Evolutionary conservation across 2,113 vertebrate genomes (phyloP), one percentile per base, ranked within the genome.

Genomic region (Dromas ardeola): DNA sequence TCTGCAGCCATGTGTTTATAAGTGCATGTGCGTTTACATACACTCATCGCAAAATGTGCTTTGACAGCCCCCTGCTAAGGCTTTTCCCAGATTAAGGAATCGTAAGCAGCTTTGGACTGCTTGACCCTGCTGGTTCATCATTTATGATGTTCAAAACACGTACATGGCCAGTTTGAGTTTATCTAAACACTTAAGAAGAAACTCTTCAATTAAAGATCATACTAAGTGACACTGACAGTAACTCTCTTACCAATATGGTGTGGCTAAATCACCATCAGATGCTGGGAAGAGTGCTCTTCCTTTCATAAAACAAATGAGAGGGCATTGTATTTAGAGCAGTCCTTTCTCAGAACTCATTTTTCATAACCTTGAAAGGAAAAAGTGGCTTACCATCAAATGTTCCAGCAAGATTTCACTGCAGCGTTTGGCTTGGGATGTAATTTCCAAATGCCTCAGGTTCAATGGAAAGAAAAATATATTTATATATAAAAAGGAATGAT

Each of bases 111-210:
- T 94, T 94, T 94, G 72, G 74, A 49, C 65, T 61, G 83, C 55
- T 95, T 82, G 76, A 77, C 81, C 62, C 43, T 71, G 52, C 80
- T 79, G 38, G 69, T 88, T 77, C 38, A 94, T 85, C 63, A 76
- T 67, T 93, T 88, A 86, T 83, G 85, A 83, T 82, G 61, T 79
- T 95, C 63, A 90, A 95, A 97, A 71, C 32, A 93, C 0, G 2
- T 50, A 81, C 74, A 80, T 52, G 95, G 90, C 56, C 59, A 63
- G 79, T 83, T 93, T 95, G 73, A 97, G 56, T 97, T 96, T 66
- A 92, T 84, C 47, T 88, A 85, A 97, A 92, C 47, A 32, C 62
- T 91, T 91, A 81, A 77, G 93, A 59, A 59, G 55, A 94, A 86
- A 56, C 59, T 93, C 90, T 80, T 86, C 53, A 78, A 40, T 81